Percentiles rank a stretch among this genome's conserved stretches.
These are phyloP conservation scores for Macaria notata DNA, from an alignment of 2,888 invertebrate species.

Conservation along the genomic window DNA sequence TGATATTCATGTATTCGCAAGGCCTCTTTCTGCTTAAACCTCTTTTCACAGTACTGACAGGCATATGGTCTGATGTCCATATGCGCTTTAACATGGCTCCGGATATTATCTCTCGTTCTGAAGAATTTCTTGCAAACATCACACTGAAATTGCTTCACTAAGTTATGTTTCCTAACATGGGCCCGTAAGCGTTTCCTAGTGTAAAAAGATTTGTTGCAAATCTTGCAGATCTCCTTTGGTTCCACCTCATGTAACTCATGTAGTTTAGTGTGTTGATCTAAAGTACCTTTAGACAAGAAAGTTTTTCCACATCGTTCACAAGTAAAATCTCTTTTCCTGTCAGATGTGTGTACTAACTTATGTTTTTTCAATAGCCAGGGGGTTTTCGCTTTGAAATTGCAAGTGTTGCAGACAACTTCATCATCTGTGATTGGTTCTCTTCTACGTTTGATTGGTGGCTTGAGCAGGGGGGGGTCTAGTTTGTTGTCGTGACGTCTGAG, in stretches of 20 bases:
- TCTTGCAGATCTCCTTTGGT: neutral
- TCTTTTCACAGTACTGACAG: neutral
- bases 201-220: neutral
- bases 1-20: neutral
- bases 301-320: conserved; percentile 74
- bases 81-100: neutral
- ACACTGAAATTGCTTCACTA: neutral
- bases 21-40: neutral
- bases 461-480: neutral
- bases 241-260: neutral
- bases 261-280: conserved; percentile 35
- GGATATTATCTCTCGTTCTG: neutral
- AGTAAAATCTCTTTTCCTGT: conserved; percentile 67
- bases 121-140: neutral
- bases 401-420: neutral
- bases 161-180: neutral
- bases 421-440: neutral
- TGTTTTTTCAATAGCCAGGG: neutral
- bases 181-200: neutral
- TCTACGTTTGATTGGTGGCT: neutral
- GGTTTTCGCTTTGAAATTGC: neutral
- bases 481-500: conserved; percentile 8
- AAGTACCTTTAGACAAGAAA: conserved; percentile 71
- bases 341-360: conserved; percentile 64
- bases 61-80: neutral